phyloP scores from a whole-genome alignment of 2,113 vertebrate genomes.

The Antechinus flavipes region DNA sequence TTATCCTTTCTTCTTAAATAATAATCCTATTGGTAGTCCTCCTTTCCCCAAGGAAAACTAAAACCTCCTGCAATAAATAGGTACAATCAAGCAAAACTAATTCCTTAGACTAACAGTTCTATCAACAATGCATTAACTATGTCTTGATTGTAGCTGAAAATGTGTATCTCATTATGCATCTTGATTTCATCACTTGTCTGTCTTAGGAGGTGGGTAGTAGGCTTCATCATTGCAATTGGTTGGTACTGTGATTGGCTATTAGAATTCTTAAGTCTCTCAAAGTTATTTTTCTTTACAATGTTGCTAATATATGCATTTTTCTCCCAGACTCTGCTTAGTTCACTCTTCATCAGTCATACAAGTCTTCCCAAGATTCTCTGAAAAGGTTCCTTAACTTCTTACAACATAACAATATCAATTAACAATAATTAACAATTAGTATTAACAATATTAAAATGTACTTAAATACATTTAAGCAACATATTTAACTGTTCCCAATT shows the following conservation, averaged over 20 bases:
- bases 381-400: background rate
- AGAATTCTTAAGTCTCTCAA: background rate
- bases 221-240: background rate
- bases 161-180: background rate
- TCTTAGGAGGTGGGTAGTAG: background rate
- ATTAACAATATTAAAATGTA: too few species aligned
- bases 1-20: background rate
- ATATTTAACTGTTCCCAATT: background rate
- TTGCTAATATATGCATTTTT: background rate
- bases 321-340: background rate
- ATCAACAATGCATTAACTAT: background rate
- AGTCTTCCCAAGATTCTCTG: background rate
- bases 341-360: background rate
- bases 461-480: background rate
- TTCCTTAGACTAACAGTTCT: background rate
- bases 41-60: background rate
- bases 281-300: background rate
- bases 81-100: background rate
- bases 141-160: background rate
- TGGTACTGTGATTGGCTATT: background rate
- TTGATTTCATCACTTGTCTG: background rate
- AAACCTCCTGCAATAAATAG: background rate
- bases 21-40: background rate
- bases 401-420: background rate
- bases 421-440: too few species aligned